phyloP scores from a whole-genome alignment of 2,888 invertebrate genomes.

The Meliscaeva auricollis region DNA sequence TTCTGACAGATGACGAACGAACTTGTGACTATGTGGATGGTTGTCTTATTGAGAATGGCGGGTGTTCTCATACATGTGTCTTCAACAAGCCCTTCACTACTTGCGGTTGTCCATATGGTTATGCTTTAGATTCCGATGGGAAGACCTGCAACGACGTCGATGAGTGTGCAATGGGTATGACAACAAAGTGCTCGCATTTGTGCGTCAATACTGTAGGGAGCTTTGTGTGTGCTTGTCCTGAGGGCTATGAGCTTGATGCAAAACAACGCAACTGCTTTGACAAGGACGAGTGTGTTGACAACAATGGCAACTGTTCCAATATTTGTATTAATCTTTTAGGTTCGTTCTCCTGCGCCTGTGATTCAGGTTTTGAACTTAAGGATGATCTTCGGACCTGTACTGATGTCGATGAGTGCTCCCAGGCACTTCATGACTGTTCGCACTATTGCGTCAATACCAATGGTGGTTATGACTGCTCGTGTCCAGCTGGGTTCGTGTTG shows the following conservation, averaged over 20 bases:
- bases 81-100: constrained; percentile 83
- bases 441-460: constrained; percentile 85
- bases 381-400: constrained; percentile 82
- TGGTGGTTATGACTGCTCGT: constrained; percentile 86
- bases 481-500: constrained; percentile 85
- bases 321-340: constrained; percentile 87
- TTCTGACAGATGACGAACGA: constrained; percentile 78
- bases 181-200: constrained; percentile 87
- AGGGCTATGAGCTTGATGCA: constrained; percentile 82
- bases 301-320: constrained; percentile 85
- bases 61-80: constrained; percentile 84
- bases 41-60: constrained; percentile 84
- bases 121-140: constrained; percentile 83
- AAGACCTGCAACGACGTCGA: constrained; percentile 84
- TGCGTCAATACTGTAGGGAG: constrained; percentile 85
- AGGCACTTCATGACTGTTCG: constrained; percentile 83
- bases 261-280: constrained; percentile 84
- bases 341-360: constrained; percentile 84
- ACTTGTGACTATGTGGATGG: constrained; percentile 84
- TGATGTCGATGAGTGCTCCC: constrained; percentile 85
- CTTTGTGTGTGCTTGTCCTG: constrained; percentile 85
- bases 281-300: constrained; percentile 85
- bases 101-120: constrained; percentile 87
- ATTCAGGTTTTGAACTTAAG: constrained; percentile 82
- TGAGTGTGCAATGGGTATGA: constrained; percentile 85